These are phyloP conservation scores for Mythimna albipuncta DNA, from an alignment of 2,888 invertebrate species.

Conservation along the genomic window DNA sequence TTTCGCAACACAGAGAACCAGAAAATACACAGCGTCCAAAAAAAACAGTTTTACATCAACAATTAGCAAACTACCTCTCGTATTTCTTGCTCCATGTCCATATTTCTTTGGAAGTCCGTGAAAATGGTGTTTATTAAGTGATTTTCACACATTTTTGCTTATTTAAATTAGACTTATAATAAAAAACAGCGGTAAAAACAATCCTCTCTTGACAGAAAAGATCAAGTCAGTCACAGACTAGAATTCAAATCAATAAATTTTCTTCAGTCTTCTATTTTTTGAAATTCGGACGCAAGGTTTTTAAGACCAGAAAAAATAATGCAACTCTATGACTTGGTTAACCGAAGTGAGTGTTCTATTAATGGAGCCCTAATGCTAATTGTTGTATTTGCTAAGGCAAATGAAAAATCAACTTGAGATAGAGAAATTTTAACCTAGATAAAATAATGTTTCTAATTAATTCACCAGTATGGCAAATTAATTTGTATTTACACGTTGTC, in stretches of 20 bases:
- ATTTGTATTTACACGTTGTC: too few relatives aligned
- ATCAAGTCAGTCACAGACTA: neutral
- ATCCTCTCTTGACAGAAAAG: slow-evolving; percentile 36
- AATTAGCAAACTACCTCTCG: slow-evolving; percentile 91
- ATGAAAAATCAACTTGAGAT: too few relatives aligned
- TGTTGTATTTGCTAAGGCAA: too few relatives aligned
- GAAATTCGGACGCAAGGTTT: neutral
- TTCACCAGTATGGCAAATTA: too few relatives aligned
- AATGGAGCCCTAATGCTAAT: too few relatives aligned
- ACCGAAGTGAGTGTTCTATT: too few relatives aligned
- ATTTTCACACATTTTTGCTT: slow-evolving; percentile 63
- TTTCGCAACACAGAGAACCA: slow-evolving; percentile 1
- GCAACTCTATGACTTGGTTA: neutral
- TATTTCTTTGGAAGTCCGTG: slow-evolving; percentile 94
- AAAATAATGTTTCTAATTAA: too few relatives aligned
- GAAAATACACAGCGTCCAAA: neutral
- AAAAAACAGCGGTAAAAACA: slow-evolving; percentile 33
- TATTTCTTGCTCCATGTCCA: slow-evolving; percentile 94
- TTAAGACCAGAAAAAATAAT: neutral
- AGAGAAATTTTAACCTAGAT: too few relatives aligned
- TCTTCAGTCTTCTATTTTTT: neutral
- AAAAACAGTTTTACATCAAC: neutral
- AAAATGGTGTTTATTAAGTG: slow-evolving; percentile 90
- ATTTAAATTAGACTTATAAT: neutral
- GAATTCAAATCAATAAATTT: neutral